These are phyloP conservation scores for Temnopleurus reevesii DNA, from an alignment of 53 echinoderm and acorn worm genomes.

Conservation along the genomic window DNA sequence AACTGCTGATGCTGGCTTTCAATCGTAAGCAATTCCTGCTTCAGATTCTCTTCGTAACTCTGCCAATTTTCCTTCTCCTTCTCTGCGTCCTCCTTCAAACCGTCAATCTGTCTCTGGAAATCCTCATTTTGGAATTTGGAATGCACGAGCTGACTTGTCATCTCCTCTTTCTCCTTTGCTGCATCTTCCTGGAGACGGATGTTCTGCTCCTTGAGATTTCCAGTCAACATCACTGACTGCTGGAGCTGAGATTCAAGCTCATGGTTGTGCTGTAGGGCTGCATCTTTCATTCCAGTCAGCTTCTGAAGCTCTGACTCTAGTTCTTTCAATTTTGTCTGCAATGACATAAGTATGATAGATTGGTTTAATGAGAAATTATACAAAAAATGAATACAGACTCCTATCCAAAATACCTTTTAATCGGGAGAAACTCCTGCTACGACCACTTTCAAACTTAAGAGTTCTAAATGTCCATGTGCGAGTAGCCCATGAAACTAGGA, in stretches of 20 bases:
- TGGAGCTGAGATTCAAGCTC: conserved; percentile 11
- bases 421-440: too few species aligned
- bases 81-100: not conserved
- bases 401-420: too few species aligned
- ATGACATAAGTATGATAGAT: not conserved
- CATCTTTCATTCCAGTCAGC: not conserved
- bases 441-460: too few species aligned
- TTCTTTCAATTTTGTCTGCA: conserved; percentile 14
- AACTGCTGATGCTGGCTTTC: conserved; percentile 5
- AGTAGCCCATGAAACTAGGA: too few species aligned
- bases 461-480: too few species aligned
- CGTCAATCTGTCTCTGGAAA: not conserved
- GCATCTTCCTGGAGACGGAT: not conserved
- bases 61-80: conserved; percentile 1
- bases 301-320: not conserved
- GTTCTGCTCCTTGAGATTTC: not conserved
- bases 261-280: not conserved
- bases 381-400: too few species aligned
- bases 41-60: not conserved
- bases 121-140: not conserved
- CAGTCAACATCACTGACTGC: not conserved
- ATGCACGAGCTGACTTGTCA: not conserved
- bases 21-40: not conserved
- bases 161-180: not conserved
- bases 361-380: too few species aligned